Conservation (phyloP, 2,113 vertebrate species). For the Physeter macrocephalus region DNA sequence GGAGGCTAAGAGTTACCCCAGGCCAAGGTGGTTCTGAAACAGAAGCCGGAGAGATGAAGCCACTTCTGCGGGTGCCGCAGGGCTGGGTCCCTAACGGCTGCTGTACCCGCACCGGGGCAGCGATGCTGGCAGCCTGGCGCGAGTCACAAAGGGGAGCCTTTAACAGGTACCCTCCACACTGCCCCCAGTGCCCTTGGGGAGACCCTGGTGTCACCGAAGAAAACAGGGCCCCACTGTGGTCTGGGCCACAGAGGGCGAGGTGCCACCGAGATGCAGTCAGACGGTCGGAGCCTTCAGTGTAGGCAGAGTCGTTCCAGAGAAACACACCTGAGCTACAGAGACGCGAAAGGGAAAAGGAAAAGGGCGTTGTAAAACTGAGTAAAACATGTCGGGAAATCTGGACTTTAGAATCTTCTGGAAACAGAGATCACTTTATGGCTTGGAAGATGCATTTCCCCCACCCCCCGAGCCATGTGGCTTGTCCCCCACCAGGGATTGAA, state of each 20-base stretch:
- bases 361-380: background rate
- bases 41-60: slow-evolving; percentile 19
- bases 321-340: background rate
- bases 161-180: background rate
- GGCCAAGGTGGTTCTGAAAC: slow-evolving; percentile 35
- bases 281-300: background rate
- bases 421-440: background rate
- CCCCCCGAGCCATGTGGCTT: no score
- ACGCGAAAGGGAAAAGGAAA: background rate
- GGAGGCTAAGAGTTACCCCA: rapidly evolving
- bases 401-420: background rate
- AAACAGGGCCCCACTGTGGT: background rate
- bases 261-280: background rate
- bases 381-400: background rate
- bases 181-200: background rate
- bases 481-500: no score
- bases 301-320: background rate
- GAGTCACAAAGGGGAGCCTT: background rate
- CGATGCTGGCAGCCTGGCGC: background rate
- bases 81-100: slow-evolving; percentile 2
- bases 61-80: background rate
- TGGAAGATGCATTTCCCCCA: no score
- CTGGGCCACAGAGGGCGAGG: slow-evolving; percentile 10
- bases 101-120: background rate
- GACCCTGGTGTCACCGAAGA: slow-evolving; percentile 1